phyloP scores from a whole-genome alignment of 2,888 invertebrate species.

The Orthosia incerta region DNA sequence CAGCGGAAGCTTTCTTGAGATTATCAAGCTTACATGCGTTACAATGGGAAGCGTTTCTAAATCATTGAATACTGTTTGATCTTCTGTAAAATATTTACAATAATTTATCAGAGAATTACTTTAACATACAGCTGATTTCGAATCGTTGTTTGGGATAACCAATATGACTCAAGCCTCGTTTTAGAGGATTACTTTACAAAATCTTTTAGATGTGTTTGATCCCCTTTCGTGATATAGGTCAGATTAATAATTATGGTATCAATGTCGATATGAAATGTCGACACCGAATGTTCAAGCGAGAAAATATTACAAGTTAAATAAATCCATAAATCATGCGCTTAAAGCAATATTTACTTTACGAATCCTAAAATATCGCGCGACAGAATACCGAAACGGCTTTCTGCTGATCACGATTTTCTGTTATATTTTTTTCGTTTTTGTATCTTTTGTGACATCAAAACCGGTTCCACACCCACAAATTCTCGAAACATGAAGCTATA shows the following conservation, averaged over 20 bases:
- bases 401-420: constrained; percentile 66
- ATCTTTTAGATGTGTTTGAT: constrained; percentile 36
- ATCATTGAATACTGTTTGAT: constrained; percentile 42
- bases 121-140: constrained; percentile 20
- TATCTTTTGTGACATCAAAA: constrained; percentile 71
- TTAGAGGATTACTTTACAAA: constrained; percentile 26
- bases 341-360: constrained; percentile 82
- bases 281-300: constrained; percentile 69
- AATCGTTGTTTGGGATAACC: constrained; percentile 17
- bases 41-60: constrained; percentile 13
- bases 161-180: constrained; percentile 14
- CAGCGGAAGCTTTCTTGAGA: constrained; percentile 32
- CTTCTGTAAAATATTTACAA: constrained; percentile 44
- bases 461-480: constrained; percentile 82
- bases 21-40: constrained; percentile 13
- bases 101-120: constrained; percentile 34
- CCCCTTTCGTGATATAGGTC: constrained; percentile 45
- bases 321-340: constrained; percentile 82
- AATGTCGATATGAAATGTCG: constrained; percentile 63
- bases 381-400: constrained; percentile 66
- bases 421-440: constrained; percentile 63
- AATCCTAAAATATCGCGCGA: constrained; percentile 79
- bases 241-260: constrained; percentile 48
- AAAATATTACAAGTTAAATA: constrained; percentile 80
- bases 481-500: constrained; percentile 68